Percentiles rank a stretch among this genome's conserved stretches.
Conservation (phyloP, 2,888 invertebrate genomes). For the Nemotelus nigrinus region DNA sequence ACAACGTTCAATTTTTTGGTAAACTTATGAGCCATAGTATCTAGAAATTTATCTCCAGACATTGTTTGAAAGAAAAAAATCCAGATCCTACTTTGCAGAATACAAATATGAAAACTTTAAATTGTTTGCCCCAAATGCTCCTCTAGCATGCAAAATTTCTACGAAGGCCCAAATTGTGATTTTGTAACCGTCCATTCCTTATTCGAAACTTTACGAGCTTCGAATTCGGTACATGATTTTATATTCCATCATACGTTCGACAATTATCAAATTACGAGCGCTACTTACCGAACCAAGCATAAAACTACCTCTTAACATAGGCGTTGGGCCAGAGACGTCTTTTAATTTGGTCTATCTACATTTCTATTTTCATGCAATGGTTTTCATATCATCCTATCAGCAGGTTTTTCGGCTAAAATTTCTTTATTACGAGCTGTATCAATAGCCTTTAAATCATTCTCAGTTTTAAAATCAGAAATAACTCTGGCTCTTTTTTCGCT, state of each 20-base stretch:
- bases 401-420: slow-evolving; percentile 24
- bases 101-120: slow-evolving; percentile 28
- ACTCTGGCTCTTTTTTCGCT: neutral
- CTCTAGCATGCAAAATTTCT: slow-evolving; percentile 35
- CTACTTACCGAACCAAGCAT: slow-evolving; percentile 52
- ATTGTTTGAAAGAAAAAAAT: slow-evolving; percentile 39
- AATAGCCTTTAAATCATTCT: neutral
- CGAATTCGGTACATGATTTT: slow-evolving; percentile 45
- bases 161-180: slow-evolving; percentile 38
- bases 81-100: slow-evolving; percentile 24
- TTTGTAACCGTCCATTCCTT: slow-evolving; percentile 12
- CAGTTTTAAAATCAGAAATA: neutral
- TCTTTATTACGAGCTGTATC: neutral
- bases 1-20: slow-evolving; percentile 46
- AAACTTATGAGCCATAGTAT: slow-evolving; percentile 37
- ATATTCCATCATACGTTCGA: slow-evolving; percentile 34
- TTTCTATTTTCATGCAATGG: slow-evolving; percentile 47
- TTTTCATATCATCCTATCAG: slow-evolving; percentile 48
- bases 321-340: slow-evolving; percentile 52
- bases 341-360: slow-evolving; percentile 50
- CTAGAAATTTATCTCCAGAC: slow-evolving; percentile 44
- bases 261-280: slow-evolving; percentile 53
- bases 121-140: slow-evolving; percentile 36
- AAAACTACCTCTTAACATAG: slow-evolving; percentile 53
- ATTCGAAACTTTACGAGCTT: slow-evolving; percentile 44